Evolutionary conservation across 2,113 vertebrate species (phyloP), one percentile per base, ranked within the genome.

Genomic region (Calyptommatus sinebrachiatus): DNA sequence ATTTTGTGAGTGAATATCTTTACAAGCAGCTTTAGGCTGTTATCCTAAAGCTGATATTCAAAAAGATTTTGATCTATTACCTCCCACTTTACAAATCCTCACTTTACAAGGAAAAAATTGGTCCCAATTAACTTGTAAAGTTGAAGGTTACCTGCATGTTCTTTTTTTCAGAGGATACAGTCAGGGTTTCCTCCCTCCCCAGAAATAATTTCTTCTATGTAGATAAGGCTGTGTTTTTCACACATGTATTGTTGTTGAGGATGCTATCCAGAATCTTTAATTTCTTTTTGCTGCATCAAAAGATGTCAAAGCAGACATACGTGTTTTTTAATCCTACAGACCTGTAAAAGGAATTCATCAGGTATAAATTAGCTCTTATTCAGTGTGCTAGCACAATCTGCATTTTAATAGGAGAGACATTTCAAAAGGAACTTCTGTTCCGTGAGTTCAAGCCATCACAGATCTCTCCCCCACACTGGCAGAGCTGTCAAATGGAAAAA

Each of bases 391-490:
- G 68, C 84, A 86, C 86, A 87, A 89, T 90, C 84, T 88, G 75
- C 88, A 81, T 90, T 91, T 77, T 89, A 90, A 90, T 86, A 86
- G 85, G 85, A 63, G 72, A 65, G 61, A 16, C 22, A 65, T 73
- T 73, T 79, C 86, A 84, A 91, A 86, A 84, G 84, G 88, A 90
- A 84, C 89, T 91, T 86, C 82, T 89, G 87, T 89, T 92, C 87
- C 89, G 61, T 91, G 90, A 92, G 86, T 92, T 90, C 82, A 91
- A 91, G 89, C 82, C 91, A 92, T 90, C 91, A 87, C 84, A 90
- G 84, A 86, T 91, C 78, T 78, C 82, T 87, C 75, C 89, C 89
- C 86, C 88, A 90, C 87, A 89, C 45, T 83, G 83, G 82, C 81
- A 92, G 83, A 91, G 68, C 89, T 91, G 91, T 92, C 91, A 91